Evolutionary conservation across 2,797 vertebrate genomes (phyloP), one percentile per base, ranked within the genome.

Genomic region (Molossus molossus): DNA sequence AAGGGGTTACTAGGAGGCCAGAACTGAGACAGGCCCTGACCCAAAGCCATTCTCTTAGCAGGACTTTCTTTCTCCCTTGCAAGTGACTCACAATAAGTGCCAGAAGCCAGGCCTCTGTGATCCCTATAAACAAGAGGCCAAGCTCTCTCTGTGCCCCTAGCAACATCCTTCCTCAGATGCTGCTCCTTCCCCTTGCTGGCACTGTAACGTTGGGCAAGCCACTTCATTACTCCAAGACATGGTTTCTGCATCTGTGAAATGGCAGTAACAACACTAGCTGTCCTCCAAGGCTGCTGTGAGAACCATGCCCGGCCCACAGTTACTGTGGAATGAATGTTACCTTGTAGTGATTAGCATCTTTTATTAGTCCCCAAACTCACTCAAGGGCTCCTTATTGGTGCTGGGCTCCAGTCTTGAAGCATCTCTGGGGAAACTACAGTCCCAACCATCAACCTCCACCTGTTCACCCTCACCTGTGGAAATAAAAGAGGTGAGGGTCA

Each of bases 361-460:
- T 50, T 72, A n/a, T 27, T 29, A 45, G 72, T 57, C 40, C 23
- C 55, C 20, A 69, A 9, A 98, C 99, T 99, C 98, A 99, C 99
- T 98, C 57, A 99, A 98, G 55, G 98, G 98, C 94, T 99, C 98
- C 0, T 97, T 96, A 81, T 99, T 99, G 96, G 90, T 95, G 97
- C 99, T 99, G 64, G 98, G 98, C 60, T 99, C 99, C 89, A 99
- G 98, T 10, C 94, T 88, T 0, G 99, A 98, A 2, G 97, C 97
- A 33, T 99, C 99, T 95, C 98, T 99, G 11, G 99, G 99, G 95
- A 99, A 99, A 67, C 99, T 99, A 97, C 99, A 99, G 96, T 99
- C 98, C 99, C 99, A 99, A 2, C 99, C 99, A 0, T 99, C 99
- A 3, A 99, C 99, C 79, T 98, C 97, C 40, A 99, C 98, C 29